Evolutionary conservation across 2,888 invertebrate genomes (phyloP), one percentile per base, ranked within the genome.

Genomic region (Plagodis pulveraria): DNA sequence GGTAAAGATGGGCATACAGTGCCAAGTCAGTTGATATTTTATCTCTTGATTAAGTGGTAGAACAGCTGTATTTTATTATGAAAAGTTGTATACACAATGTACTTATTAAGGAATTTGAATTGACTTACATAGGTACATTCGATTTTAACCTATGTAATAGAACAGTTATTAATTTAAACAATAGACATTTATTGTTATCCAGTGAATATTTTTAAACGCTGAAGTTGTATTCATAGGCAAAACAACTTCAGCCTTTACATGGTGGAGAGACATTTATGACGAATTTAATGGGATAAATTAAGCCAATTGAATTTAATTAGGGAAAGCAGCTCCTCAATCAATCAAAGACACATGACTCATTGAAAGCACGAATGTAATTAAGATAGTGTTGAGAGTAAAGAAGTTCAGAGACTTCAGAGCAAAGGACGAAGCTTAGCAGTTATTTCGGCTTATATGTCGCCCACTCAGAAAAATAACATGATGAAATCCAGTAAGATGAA

Each of bases 301-400:
- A 43, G 42, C 54, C 58, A 65, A 65, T 65, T 65, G 58, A 58
- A 56, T 46, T 40, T 55, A 59, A 55, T 59, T 51, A 59, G 55
- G 47, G 51, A 59, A 55, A 59, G 59, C 47, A 55, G 33, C 33
- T 48, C 34, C 12, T 10, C 10, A 43, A 12, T 54, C 43, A 51
- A 40, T 58, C 53, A 53, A 50, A 48, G 7, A n/a, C n/a, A 22
- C 22, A 22, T 22, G 22, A 22, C 22, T 22, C 22, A 22, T 22
- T 22, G 22, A 22, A 22, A 22, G 22, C 22, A 22, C 22, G 22
- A 22, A 4, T 22, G 22, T 22, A 22, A 22, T 38, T 9, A 38
- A 38, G 38, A 38, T 38, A 38, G 7, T 38, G 0, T 34, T 44
- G 33, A 41, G 32, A 45, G 8, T 44, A 22, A 9, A 35, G 47